Percentiles rank a stretch among this genome's conserved stretches.
Evolutionary conservation across 2,113 vertebrate genomes (phyloP).

Genomic region (Salvelinus namaycush): DNA sequence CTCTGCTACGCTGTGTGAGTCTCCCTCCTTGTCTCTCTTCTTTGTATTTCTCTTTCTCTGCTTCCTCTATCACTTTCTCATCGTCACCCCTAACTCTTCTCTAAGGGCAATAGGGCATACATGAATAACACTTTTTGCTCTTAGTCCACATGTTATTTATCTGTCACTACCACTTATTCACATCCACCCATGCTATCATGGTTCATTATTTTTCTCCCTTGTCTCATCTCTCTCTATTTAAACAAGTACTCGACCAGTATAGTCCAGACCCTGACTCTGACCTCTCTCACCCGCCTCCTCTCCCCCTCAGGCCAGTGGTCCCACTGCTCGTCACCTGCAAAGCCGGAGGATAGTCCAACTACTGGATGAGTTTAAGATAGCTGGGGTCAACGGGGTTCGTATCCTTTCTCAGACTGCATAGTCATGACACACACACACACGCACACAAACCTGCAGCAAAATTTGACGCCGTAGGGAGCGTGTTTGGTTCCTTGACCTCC

Average conservation of each 20-base stretch:
- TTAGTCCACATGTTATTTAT: too few species aligned
- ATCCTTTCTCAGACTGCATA: slow-evolving; percentile 67
- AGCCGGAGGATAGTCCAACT: slow-evolving; percentile 74
- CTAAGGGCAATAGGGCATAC: too few species aligned
- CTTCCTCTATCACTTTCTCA: background rate
- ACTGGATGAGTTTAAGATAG: slow-evolving; percentile 83
- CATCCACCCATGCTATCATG: background rate
- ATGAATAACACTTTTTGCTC: too few species aligned
- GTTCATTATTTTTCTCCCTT: too few species aligned
- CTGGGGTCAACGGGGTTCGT: slow-evolving; percentile 81
- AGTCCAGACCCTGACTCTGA: too few species aligned
- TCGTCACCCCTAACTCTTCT: too few species aligned
- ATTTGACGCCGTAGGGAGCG: too few species aligned
- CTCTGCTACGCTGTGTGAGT: slow-evolving; percentile 80
- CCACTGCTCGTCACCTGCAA: slow-evolving; percentile 68
- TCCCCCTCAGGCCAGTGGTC: slow-evolving; percentile 70
- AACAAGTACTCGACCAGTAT: too few species aligned
- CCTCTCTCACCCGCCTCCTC: background rate
- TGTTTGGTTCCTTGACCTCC: slow-evolving; percentile 40
- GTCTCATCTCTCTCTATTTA: too few species aligned
- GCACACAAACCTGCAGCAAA: background rate
- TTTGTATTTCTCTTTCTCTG: background rate
- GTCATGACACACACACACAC: background rate
- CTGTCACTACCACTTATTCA: background rate
- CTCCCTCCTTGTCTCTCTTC: background rate